Conservation (phyloP, 2,888 invertebrate species). For the Drosophila monieri region DNA sequence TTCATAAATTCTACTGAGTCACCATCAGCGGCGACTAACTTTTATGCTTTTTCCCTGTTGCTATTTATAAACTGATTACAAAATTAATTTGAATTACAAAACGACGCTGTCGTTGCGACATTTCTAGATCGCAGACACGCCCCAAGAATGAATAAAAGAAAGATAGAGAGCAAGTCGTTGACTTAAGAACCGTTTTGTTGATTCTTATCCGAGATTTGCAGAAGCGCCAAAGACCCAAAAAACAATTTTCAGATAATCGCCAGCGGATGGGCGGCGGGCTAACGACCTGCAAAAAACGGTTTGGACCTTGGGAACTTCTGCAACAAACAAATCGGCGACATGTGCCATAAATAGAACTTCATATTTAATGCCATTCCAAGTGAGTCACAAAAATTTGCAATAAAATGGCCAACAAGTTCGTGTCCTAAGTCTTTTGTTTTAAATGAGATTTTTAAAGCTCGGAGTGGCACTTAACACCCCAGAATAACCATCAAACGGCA, state of each 20-base stretch:
- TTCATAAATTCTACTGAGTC: slow-evolving; percentile 49
- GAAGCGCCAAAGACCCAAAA: slow-evolving; percentile 18
- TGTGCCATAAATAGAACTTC: slow-evolving; percentile 28
- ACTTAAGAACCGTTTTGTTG: slow-evolving; percentile 59
- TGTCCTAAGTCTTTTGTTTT: slow-evolving; percentile 76
- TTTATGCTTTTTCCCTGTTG: slow-evolving; percentile 32
- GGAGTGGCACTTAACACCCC: slow-evolving; percentile 53
- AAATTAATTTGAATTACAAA: slow-evolving; percentile 70
- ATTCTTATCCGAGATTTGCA: slow-evolving; percentile 51
- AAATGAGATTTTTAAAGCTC: slow-evolving; percentile 35
- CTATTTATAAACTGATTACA: slow-evolving; percentile 65
- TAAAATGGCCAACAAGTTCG: slow-evolving; percentile 59
- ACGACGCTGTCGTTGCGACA: slow-evolving; percentile 50
- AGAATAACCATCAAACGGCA: slow-evolving; percentile 47
- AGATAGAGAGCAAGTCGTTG: slow-evolving; percentile 53
- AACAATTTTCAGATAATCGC: slow-evolving; percentile 53
- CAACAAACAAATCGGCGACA: slow-evolving; percentile 26
- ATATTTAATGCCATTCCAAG: slow-evolving; percentile 15
- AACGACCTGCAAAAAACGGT: slow-evolving; percentile 57
- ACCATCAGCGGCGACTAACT: slow-evolving; percentile 44
- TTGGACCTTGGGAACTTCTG: slow-evolving; percentile 33
- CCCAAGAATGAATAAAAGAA: slow-evolving; percentile 28
- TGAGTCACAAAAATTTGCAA: slow-evolving; percentile 38
- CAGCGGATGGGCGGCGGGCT: slow-evolving; percentile 50
- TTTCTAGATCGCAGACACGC: slow-evolving; percentile 59